These are phyloP conservation scores for Toxotes lorentzi DNA, from an alignment of 2,797 vertebrate genomes.

Conservation along the genomic window DNA sequence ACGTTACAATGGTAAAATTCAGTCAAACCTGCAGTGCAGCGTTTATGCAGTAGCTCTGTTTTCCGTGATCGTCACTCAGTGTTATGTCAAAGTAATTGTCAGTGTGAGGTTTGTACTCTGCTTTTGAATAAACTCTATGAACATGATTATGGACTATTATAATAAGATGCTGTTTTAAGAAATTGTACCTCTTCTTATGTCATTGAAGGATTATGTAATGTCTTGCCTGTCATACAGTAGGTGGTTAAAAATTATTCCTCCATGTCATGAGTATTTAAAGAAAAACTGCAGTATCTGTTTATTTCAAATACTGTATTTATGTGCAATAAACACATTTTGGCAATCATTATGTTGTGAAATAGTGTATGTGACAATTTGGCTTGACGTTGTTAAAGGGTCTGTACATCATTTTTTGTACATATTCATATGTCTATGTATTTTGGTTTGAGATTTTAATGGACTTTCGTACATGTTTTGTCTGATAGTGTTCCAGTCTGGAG, in stretches of 20 bases:
- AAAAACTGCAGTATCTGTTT: conserved; percentile 48
- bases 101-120: conserved; percentile 21
- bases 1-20: conserved; percentile 66
- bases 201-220: conserved; percentile 33
- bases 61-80: conserved; percentile 21
- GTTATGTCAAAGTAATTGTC: conserved; percentile 39
- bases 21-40: conserved; percentile 58
- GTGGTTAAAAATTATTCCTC: conserved; percentile 46
- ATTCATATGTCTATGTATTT: neutral
- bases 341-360: conserved; percentile 21
- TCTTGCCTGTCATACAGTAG: conserved; percentile 37
- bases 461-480: neutral
- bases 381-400: neutral
- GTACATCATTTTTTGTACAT: neutral
- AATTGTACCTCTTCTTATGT: conserved; percentile 18
- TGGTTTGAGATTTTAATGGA: neutral
- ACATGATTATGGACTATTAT: conserved; percentile 16
- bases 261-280: conserved; percentile 48
- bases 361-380: neutral
- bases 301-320: conserved; percentile 60
- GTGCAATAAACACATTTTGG: conserved; percentile 70
- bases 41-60: conserved; percentile 49
- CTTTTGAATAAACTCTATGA: conserved; percentile 33
- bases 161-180: conserved; percentile 25
- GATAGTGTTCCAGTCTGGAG: neutral